Evolutionary conservation across 2,888 invertebrate species (phyloP), one percentile per base, ranked within the genome.

Genomic region (Platycheirus rosarum): DNA sequence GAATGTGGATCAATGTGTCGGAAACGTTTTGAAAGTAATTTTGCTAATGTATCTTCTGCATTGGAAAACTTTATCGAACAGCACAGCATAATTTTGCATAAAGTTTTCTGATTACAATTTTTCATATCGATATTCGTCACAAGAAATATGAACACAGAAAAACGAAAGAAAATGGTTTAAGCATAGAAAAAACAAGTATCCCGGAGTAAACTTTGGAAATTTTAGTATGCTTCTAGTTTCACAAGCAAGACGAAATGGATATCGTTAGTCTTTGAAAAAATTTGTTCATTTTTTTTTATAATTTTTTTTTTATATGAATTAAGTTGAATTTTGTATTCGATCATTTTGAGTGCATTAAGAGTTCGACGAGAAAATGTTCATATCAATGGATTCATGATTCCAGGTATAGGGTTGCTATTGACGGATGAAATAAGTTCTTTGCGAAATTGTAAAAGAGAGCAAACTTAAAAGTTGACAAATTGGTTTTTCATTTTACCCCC

Each of bases 1-100:
- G 26, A 68, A 73, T 62, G 37, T 66, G 53, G 65, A 77, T 77
- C 71, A 77, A 71, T 71, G 73, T 66, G 53, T 73, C 44, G 68
- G 51, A 37, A 65, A 44, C 18, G 70, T 75, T 70, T 80, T 51
- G 66, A 62, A 66, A 71, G 80, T 76, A 80, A 80, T 80, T 80
- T 76, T 80, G 70, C 80, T 80, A 80, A 80, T 80, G 80, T 66
- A 76, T 71, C 66, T 66, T 46, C 20, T 62, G 76, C 70, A 62
- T 46, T 60, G 70, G 23, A 62, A 70, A 80, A 80, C 16, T 76
- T 80, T 76, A 48, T 42, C 16, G 44, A 26, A 40, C 29, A 29
- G 26, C 40, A 62, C n/a, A 62, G 70, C 51, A 75, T 65, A 65
- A 66, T 75, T 75, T 75, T 75, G 65, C 70, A 80, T 60, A 80